Evolutionary conservation across 2,888 invertebrate species (phyloP).

Genomic region (Metellina segmentata): DNA sequence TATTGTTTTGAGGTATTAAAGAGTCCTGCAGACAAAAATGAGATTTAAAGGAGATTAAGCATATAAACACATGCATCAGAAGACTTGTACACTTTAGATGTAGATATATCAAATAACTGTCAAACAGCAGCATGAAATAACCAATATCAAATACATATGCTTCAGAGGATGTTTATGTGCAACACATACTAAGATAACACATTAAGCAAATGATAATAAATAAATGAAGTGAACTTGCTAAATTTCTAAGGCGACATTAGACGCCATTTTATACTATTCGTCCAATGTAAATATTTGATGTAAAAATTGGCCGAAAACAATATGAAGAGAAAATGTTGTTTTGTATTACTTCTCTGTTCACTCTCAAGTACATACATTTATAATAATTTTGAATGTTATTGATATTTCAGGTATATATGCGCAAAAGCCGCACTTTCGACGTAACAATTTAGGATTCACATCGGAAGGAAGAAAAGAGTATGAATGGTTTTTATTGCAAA

Average conservation of each 20-base stretch:
- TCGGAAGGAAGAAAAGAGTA: not conserved
- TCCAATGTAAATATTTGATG: not conserved
- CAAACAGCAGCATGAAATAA: too few relatives aligned
- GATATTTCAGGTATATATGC: slow-evolving; percentile 21
- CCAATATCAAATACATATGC: too few relatives aligned
- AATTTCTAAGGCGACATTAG: slow-evolving; percentile 53
- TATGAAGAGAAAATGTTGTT: not conserved
- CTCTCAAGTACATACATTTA: not conserved
- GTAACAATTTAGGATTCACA: not conserved
- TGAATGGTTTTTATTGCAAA: not conserved
- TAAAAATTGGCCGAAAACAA: not conserved
- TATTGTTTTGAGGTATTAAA: too few relatives aligned
- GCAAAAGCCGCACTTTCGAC: slow-evolving; percentile 43
- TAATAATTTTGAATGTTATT: slow-evolving; percentile 23
- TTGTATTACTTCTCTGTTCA: not conserved
- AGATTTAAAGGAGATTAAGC: too few relatives aligned
- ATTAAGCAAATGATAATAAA: too few relatives aligned
- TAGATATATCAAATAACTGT: too few relatives aligned
- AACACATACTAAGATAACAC: too few relatives aligned
- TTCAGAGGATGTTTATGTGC: too few relatives aligned
- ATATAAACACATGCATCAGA: too few relatives aligned
- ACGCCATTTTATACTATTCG: slow-evolving; percentile 60
- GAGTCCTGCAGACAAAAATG: too few relatives aligned
- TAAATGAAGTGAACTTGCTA: slow-evolving; percentile 34
- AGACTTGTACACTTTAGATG: too few relatives aligned